These are phyloP conservation scores for Dromaius novaehollandiae DNA, from an alignment of 2,113 vertebrate species.

Conservation along the genomic window DNA sequence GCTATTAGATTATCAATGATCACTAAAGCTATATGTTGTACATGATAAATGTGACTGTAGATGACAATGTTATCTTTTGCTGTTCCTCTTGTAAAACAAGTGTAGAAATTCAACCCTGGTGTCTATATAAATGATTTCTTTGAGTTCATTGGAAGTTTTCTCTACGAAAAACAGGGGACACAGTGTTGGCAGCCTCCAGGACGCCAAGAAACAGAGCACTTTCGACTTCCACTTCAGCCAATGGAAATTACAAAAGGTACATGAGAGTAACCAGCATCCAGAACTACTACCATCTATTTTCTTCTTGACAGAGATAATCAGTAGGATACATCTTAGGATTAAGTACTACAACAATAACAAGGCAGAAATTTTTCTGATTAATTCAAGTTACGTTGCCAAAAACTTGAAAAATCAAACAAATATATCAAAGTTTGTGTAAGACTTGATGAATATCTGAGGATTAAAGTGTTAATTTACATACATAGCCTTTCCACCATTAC, in stretches of 20 bases:
- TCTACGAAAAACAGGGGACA: not conserved
- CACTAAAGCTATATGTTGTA: not conserved
- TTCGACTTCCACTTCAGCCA: not conserved
- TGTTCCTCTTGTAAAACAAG: not conserved
- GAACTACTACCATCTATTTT: not conserved
- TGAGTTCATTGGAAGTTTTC: not conserved
- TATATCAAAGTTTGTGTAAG: not conserved
- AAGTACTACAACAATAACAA: not conserved
- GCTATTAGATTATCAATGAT: not conserved
- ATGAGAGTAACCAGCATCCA: not conserved
- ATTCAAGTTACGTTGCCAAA: not conserved
- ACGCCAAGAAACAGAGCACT: not conserved
- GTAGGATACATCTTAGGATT: not conserved
- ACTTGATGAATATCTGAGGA: not conserved
- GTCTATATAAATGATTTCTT: not conserved
- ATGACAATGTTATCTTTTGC: not conserved
- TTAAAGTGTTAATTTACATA: not conserved
- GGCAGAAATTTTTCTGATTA: not conserved
- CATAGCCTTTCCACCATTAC: not conserved
- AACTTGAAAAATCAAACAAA: conserved; percentile 1
- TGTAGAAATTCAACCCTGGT: not conserved
- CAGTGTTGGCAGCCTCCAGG: not conserved
- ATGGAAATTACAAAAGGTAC: not conserved
- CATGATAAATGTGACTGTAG: not conserved
- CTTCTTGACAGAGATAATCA: not conserved